Evolutionary conservation across 2,113 vertebrate species (phyloP).

Genomic region (Dolichotis patagonum): DNA sequence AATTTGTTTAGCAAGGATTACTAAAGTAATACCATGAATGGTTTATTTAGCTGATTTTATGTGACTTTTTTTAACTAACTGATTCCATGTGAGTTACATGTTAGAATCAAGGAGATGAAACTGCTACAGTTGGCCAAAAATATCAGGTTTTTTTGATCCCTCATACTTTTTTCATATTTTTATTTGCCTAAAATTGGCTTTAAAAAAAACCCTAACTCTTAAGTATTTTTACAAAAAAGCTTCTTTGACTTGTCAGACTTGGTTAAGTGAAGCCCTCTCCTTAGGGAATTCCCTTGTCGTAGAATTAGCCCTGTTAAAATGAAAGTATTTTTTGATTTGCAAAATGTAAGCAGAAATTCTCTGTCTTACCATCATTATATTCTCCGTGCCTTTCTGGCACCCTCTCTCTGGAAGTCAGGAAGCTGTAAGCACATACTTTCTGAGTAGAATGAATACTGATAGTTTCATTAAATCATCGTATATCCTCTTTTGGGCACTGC

Average conservation of each 20-base stretch:
- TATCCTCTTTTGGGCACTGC: neutral
- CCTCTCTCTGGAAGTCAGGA: neutral
- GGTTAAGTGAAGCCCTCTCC: neutral
- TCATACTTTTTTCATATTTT: neutral
- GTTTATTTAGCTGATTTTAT: no score
- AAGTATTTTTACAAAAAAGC: neutral
- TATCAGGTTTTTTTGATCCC: neutral
- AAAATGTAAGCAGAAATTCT: neutral
- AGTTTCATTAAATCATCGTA: neutral
- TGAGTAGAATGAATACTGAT: neutral
- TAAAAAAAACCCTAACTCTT: neutral
- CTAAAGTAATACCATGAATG: neutral
- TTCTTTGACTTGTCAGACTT: neutral
- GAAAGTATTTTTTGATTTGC: neutral
- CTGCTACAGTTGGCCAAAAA: neutral
- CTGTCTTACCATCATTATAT: neutral
- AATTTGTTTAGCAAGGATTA: neutral
- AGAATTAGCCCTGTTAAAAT: neutral
- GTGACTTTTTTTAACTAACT: neutral
- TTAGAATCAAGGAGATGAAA: neutral
- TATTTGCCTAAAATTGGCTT: neutral
- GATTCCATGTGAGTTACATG: neutral
- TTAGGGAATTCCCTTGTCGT: neutral
- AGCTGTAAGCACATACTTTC: neutral
- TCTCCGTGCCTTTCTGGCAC: neutral